A percentile compares a stretch with the other conserved stretches of the same genome.
Evolutionary conservation across 2,888 invertebrate species (phyloP).

Genomic region (Lasiommata megera): DNA sequence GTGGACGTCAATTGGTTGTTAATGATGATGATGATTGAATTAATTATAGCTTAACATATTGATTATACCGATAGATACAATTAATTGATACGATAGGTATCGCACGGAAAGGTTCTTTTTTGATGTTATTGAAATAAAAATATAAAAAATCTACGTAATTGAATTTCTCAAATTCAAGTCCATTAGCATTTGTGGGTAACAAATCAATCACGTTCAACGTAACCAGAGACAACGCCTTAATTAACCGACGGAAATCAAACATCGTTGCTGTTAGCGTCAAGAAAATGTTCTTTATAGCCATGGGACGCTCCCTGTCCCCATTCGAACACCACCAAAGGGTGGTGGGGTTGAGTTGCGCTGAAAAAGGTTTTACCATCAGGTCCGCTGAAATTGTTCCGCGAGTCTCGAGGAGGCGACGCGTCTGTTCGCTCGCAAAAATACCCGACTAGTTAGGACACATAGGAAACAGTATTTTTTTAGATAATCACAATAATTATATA

Average conservation of each 20-base stretch:
- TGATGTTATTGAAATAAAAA: no score
- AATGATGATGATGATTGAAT: no score
- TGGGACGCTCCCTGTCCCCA: conserved; percentile 76
- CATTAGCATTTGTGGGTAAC: background rate
- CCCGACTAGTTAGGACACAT: no score
- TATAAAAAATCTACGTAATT: no score
- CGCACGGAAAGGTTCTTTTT: no score
- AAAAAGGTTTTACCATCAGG: conserved; percentile 47
- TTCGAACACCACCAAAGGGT: conserved; percentile 62
- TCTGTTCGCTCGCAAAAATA: conserved; percentile 32
- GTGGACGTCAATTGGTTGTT: no score
- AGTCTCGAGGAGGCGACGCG: conserved; percentile 56
- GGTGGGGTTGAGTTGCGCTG: conserved; percentile 50
- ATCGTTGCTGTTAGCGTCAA: conserved; percentile 72
- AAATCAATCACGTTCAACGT: background rate
- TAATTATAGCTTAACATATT: no score
- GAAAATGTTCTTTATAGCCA: conserved; percentile 75
- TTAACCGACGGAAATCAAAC: conserved; percentile 54
- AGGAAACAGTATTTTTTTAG: no score
- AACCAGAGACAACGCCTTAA: conserved; percentile 42
- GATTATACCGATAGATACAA: no score
- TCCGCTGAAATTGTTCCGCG: conserved; percentile 50
- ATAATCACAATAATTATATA: no score
- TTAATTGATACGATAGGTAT: no score
- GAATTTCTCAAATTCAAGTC: no score